Evolutionary conservation across 2,113 vertebrate genomes (phyloP), one percentile per base, ranked within the genome.

Genomic region (Hydrochoerus hydrochaeris): DNA sequence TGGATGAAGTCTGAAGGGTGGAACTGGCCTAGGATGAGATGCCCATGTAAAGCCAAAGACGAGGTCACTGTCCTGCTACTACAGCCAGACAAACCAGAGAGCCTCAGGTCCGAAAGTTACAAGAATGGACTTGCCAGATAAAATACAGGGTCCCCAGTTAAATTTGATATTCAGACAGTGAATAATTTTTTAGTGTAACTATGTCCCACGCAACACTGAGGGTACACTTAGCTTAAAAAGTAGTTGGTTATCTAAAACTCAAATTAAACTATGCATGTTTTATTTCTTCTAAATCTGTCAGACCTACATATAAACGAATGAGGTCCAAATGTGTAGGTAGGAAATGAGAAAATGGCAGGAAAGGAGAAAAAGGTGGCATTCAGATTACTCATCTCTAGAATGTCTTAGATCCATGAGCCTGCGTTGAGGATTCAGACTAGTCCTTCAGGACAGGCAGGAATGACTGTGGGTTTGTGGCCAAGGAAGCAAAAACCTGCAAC

Each of bases 281-380:
- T 63, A 46, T 75, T 71, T 26, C 75, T 71, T 44, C 24, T 77
- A 95, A 92, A 95, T 81, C 71, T 88, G 73, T 44, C 46, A 95
- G 30, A 73, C 35, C 30, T 78, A 84, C 46, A 93, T 1, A 67
- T 54, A 38, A 87, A 93, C 91, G 71, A 63, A 54, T 28, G 32
- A 90, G 85, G 38, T 85, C 0, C n/a, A 82, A 91, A 80, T 52
- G 52, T 19, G 30, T 17, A 49, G 35, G n/a, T 32, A 9, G 41
- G 49, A 38, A 91, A 95, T 86, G 44, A 1, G 30, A 49, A 95
- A 28, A 41, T 57, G 12, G 1, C 22, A 88, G 58, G 38, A 75
- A 94, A 86, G 30, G 35, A 96, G 67, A 67, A 83, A 46, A 75
- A 28, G 12, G 16, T 46, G 2, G 19, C 14, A 80, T 44, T 14